Conservation (phyloP, 2,888 invertebrate genomes). For the Paralinhomoeus sp. region DNA sequence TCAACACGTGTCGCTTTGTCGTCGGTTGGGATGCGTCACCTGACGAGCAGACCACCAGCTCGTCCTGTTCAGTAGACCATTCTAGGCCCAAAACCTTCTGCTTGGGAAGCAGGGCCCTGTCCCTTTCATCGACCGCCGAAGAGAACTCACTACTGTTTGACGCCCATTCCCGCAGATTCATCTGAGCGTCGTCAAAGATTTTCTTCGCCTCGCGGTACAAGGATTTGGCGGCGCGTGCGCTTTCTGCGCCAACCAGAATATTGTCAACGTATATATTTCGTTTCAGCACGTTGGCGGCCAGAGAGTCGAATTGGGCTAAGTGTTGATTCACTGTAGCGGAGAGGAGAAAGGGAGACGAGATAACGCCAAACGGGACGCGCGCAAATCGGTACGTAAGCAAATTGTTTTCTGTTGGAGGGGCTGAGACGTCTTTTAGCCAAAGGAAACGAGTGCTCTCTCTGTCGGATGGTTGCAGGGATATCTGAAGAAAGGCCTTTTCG, state of each 20-base stretch:
- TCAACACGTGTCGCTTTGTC: conserved; percentile 13
- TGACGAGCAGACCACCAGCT: neutral
- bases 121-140: no score
- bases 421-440: neutral
- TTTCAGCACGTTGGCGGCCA: no score
- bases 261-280: no score
- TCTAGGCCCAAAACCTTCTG: no score
- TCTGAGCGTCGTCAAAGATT: no score
- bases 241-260: no score
- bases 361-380: neutral
- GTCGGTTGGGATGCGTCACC: neutral
- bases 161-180: no score
- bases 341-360: neutral
- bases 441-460: conserved; percentile 6
- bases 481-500: conserved; percentile 9
- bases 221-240: no score
- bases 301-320: no score
- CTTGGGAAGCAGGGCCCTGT: no score
- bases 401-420: neutral
- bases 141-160: no score
- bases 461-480: conserved; percentile 4
- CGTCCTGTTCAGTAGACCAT: neutral
- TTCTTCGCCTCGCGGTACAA: no score
- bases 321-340: neutral
- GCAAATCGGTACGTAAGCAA: neutral